phyloP scores from a whole-genome alignment of 2,797 vertebrate genomes.

The Periparus ater region DNA sequence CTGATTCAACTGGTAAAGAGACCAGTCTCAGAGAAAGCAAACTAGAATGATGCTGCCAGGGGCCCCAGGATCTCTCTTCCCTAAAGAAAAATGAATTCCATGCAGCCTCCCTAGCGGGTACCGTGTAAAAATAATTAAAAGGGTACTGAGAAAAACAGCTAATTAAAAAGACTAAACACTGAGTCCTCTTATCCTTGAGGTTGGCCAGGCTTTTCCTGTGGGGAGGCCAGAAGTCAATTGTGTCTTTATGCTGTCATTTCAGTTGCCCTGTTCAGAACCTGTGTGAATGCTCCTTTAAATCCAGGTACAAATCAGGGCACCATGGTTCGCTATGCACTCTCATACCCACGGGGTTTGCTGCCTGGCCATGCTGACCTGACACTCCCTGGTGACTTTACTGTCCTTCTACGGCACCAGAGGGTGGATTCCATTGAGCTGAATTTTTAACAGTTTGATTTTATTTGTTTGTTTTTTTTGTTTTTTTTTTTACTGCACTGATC shows the following conservation, averaged over 20 bases:
- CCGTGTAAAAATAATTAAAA: conserved; percentile 47
- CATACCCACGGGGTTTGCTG: not conserved
- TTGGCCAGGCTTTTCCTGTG: not conserved
- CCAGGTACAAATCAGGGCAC: not conserved
- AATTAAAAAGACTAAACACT: conserved; percentile 25
- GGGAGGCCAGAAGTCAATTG: not conserved
- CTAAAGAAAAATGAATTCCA: conserved; percentile 34
- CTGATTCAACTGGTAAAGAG: not conserved
- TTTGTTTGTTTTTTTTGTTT: not conserved
- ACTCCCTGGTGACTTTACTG: not conserved
- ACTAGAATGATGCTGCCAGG: conserved; percentile 7
- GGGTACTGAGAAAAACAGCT: conserved; percentile 5
- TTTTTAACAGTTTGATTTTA: not conserved
- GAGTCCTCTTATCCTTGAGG: not conserved
- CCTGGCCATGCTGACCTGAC: not conserved
- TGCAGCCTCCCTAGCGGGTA: not conserved
- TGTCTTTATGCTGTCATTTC: not conserved
- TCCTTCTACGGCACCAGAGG: not conserved
- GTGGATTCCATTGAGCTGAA: not conserved
- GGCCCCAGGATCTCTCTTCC: not conserved
- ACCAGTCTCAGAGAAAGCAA: not conserved
- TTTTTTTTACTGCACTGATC: not conserved
- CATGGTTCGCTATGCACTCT: not conserved
- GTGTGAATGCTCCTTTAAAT: not conserved
- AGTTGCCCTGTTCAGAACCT: not conserved